phyloP scores from a whole-genome alignment of 2,797 vertebrate genomes.

The Sylvilagus floridanus region DNA sequence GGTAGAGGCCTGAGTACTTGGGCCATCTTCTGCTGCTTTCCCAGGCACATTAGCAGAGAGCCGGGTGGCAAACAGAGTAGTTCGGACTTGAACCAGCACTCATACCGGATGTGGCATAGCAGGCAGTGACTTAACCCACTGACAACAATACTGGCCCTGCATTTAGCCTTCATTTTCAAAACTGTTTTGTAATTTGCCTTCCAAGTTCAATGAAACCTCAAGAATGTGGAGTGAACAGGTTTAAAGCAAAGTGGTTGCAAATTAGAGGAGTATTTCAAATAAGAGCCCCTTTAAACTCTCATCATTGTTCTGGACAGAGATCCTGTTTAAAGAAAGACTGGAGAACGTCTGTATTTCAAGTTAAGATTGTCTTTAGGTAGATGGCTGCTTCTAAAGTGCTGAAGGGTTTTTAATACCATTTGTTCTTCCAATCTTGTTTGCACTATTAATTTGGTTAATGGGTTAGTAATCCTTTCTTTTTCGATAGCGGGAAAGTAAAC shows the following conservation, averaged over 20 bases:
- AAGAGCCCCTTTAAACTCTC: not conserved
- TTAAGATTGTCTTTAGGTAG: constrained; percentile 43
- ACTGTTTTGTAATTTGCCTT: not conserved
- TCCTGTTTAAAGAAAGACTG: constrained; percentile 13
- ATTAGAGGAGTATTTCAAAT: not conserved
- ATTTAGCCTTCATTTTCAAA: too few species aligned
- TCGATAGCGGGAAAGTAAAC: constrained; percentile 71
- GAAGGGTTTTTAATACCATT: constrained; percentile 55
- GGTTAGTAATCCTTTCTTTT: constrained; percentile 71
- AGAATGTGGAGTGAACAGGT: not conserved
- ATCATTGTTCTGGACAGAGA: not conserved
- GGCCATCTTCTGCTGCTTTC: too few species aligned
- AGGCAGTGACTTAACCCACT: too few species aligned
- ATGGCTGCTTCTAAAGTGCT: constrained; percentile 12
- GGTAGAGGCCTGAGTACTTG: too few species aligned
- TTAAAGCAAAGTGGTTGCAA: constrained; percentile 8
- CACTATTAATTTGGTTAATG: constrained; percentile 77
- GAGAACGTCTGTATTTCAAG: not conserved
- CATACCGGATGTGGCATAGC: too few species aligned
- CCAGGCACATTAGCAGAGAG: too few species aligned
- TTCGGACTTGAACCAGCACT: too few species aligned
- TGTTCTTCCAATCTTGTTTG: constrained; percentile 72
- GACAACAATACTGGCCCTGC: too few species aligned
- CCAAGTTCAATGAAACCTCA: not conserved
- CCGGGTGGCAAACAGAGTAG: too few species aligned